Conservation (phyloP, 2,797 vertebrate species). For the Sebastes diaconus region DNA sequence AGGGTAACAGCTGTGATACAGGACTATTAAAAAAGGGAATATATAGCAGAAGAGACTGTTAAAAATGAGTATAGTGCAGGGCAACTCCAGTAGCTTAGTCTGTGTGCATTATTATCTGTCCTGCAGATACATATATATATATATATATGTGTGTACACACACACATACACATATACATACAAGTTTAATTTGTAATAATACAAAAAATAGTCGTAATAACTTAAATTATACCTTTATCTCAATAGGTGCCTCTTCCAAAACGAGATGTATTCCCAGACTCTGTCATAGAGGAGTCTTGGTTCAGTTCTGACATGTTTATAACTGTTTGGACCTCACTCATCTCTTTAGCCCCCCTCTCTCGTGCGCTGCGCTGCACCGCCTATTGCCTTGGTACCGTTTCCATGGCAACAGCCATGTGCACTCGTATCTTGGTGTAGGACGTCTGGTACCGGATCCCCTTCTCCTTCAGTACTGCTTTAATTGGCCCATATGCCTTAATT, state of each 20-base stretch:
- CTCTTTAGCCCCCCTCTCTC: background rate
- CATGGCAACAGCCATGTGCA: background rate
- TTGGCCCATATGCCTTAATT: background rate
- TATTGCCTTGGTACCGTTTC: background rate
- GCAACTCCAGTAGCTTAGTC: no score
- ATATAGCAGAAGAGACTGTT: no score
- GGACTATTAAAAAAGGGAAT: accelerated
- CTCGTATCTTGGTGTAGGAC: background rate
- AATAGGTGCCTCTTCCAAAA: no score
- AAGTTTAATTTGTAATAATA: no score
- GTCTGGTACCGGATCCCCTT: background rate
- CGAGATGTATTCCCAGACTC: background rate
- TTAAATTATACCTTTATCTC: no score
- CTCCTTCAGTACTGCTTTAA: background rate
- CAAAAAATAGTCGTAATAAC: no score
- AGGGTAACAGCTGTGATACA: no score
- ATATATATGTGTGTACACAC: no score
- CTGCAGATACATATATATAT: no score
- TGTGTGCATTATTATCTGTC: no score
- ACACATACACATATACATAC: no score
- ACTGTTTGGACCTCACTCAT: background rate
- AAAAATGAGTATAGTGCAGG: no score
- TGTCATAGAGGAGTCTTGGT: background rate
- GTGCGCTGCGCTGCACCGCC: background rate
- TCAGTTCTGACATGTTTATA: background rate